Evolutionary conservation across 2,797 vertebrate genomes (phyloP).

Genomic region (Sebastes vulpes): DNA sequence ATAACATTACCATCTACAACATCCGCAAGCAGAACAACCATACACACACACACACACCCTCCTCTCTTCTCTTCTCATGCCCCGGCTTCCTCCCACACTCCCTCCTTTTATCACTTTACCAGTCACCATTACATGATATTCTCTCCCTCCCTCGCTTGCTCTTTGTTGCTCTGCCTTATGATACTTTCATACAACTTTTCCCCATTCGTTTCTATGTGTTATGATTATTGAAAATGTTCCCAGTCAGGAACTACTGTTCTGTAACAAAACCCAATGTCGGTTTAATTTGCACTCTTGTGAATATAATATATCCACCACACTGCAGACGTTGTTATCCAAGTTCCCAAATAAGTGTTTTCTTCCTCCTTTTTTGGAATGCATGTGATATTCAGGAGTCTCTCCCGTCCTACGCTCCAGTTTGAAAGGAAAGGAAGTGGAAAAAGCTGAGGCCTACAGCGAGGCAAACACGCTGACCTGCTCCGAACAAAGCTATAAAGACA

Average conservation of each 20-base stretch:
- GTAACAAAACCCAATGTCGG: slow-evolving; percentile 38
- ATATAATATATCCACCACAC: slow-evolving; percentile 28
- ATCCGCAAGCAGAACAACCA: slow-evolving; percentile 65
- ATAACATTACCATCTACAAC: slow-evolving; percentile 70
- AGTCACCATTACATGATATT: slow-evolving; percentile 56
- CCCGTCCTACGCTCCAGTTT: not conserved
- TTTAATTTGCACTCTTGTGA: slow-evolving; percentile 37
- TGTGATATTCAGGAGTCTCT: not conserved
- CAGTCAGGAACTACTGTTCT: slow-evolving; percentile 39
- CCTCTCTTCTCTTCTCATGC: slow-evolving; percentile 31
- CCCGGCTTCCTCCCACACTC: slow-evolving; percentile 52
- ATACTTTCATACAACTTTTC: slow-evolving; percentile 26
- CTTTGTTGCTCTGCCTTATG: slow-evolving; percentile 33
- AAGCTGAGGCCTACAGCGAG: slow-evolving; percentile 7
- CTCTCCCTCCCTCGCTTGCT: slow-evolving; percentile 30
- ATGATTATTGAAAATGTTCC: slow-evolving; percentile 29
- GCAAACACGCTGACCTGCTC: slow-evolving; percentile 42
- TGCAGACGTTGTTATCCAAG: slow-evolving; percentile 19
- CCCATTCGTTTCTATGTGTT: slow-evolving; percentile 18
- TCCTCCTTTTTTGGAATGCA: not conserved
- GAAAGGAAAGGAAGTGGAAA: slow-evolving; percentile 15
- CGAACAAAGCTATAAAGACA: slow-evolving; percentile 29
- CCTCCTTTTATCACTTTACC: slow-evolving; percentile 70
- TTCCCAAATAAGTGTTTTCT: not conserved
- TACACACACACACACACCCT: slow-evolving; percentile 52